Base-by-base conservation (phyloP, 2,113 vertebrate genomes). In the Girardinichthys multiradiatus region DNA sequence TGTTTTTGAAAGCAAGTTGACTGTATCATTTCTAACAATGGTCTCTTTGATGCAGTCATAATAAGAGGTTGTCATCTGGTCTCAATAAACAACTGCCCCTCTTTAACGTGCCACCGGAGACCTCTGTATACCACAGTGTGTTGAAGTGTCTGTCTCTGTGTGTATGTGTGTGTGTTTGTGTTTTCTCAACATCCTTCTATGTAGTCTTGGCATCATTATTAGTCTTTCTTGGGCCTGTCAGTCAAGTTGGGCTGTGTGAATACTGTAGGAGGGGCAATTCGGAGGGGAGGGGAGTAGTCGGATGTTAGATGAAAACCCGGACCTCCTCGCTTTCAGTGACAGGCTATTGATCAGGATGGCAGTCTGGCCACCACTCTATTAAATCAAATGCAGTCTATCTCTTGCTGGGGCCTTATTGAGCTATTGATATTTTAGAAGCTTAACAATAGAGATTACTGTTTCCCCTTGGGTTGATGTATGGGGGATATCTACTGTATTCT, bases 281-380 rank as follows among this genome's bases (percentile, higher is more conserved):
- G 69, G 27, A 35, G 39, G 66, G 66, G 69, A n/a, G 42, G 39
- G 66, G 66, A 76, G 68, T 74, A 75, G 77, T 45, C 69, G 72
- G 57, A 48, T 70, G 72, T 68, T 77, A 83, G 71, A 86, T 86
- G 79, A 83, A 90, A 85, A 77, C 66, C 54, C 64, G 70, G 75
- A 61, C 78, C 81, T 57, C 26, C n/a, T 79, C 57, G 57, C 77
- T 83, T 85, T 76, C 79, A 89, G 74, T 83, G 84, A 79, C 79
- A 82, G 70, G 45, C 66, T 90, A 90, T 91, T 87, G 90, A 89
- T 90, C 77, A 77, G 64, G 65, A 77, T 88, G 81, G 70, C 83
- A 86, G 78, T 87, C 76, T 65, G 68, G 76, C 75, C 72, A 73
- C 73, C 83, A 83, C 85, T 90, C 71, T 81, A 79, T 87, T 90